Evolutionary conservation across 2,888 invertebrate genomes (phyloP).

Genomic region (Drymonia ruficornis): DNA sequence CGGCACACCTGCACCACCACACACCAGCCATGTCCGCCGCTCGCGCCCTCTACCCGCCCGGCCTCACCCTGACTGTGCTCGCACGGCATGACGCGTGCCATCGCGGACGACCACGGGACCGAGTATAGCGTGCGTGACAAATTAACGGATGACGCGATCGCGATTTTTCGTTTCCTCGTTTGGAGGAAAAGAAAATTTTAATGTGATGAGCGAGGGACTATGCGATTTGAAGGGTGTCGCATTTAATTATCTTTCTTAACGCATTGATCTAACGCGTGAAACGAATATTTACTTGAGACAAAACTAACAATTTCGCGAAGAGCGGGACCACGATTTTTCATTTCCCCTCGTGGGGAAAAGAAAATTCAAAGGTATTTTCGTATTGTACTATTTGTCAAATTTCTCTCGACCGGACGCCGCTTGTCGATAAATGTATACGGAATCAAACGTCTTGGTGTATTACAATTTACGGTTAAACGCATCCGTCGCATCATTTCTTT

Average conservation of each 20-base stretch:
- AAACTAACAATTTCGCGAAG: background rate
- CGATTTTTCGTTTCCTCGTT: slow-evolving; percentile 20
- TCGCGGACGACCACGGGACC: background rate
- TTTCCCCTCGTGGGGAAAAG: slow-evolving; percentile 18
- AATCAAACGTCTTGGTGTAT: slow-evolving; percentile 23
- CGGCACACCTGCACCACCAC: slow-evolving; percentile 95
- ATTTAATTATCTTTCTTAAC: background rate
- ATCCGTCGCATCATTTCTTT: slow-evolving; percentile 74
- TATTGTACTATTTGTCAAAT: background rate
- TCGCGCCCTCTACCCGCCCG: slow-evolving; percentile 48
- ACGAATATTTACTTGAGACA: background rate
- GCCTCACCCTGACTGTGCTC: slow-evolving; percentile 19
- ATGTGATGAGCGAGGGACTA: background rate
- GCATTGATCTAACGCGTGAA: background rate
- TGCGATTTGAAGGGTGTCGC: background rate
- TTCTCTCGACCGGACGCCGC: slow-evolving; percentile 78
- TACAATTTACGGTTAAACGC: slow-evolving; percentile 57
- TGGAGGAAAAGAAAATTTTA: slow-evolving; percentile 4
- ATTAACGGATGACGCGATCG: background rate
- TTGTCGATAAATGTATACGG: slow-evolving; percentile 37
- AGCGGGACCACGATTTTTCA: slow-evolving; percentile 6
- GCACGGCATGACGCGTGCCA: background rate
- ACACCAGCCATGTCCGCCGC: slow-evolving; percentile 74
- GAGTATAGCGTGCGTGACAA: background rate
- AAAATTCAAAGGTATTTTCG: background rate